phyloP scores from a whole-genome alignment of 1,140 invertebrate species.

The Tetragonula clypearis region DNA sequence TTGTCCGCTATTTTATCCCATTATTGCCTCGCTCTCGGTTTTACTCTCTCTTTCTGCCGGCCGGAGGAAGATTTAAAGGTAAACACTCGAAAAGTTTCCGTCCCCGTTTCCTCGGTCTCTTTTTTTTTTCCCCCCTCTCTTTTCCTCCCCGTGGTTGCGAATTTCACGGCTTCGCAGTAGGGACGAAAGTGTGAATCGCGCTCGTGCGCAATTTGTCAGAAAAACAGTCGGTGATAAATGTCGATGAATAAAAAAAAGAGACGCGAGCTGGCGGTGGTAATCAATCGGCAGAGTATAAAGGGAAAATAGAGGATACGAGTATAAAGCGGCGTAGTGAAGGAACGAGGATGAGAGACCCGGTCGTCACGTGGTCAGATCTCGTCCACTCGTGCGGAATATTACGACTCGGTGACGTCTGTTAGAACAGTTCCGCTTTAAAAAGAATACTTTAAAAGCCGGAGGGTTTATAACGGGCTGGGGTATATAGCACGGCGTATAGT shows the following conservation, averaged over 20 bases:
- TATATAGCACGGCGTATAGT: conserved; percentile 79
- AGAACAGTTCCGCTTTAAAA: conserved; percentile 82
- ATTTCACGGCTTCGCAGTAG: neutral
- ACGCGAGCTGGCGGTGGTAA: no score
- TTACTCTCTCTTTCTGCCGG: neutral
- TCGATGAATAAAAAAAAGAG: neutral
- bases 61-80: conserved; percentile 42
- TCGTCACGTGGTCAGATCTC: conserved; percentile 1
- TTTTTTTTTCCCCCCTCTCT: neutral
- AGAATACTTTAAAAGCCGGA: conserved; percentile 82
- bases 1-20: conserved; percentile 52
- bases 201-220: conserved; percentile 19
- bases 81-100: conserved; percentile 39
- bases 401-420: conserved; percentile 78
- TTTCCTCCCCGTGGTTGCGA: conserved; percentile 8
- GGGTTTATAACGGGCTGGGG: conserved; percentile 80
- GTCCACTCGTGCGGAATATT: conserved; percentile 70
- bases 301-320: neutral
- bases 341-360: conserved; percentile 14
- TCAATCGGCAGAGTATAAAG: neutral
- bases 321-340: neutral
- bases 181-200: no score
- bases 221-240: neutral
- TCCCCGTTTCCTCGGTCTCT: neutral
- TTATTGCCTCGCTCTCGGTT: conserved; percentile 44